These are phyloP conservation scores for Drosophila trichaetosa DNA, from an alignment of 2,888 invertebrate species.

Conservation along the genomic window DNA sequence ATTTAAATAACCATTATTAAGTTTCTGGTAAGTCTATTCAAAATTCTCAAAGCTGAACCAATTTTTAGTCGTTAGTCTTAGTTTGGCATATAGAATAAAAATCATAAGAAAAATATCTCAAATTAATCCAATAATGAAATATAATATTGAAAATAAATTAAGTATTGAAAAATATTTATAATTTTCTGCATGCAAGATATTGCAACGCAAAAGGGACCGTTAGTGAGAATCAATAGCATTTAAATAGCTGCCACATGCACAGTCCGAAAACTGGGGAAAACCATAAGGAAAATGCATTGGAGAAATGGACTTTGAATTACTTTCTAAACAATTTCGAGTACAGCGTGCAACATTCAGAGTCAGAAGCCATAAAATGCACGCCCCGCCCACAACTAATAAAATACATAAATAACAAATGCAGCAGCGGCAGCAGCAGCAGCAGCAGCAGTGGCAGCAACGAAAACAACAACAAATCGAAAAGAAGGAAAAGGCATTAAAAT, in stretches of 20 bases:
- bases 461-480: conserved; percentile 28
- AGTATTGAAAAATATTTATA: too few relatives aligned
- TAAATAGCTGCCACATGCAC: conserved; percentile 3
- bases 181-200: not conserved
- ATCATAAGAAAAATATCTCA: too few relatives aligned
- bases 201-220: not conserved
- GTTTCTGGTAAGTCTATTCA: not conserved
- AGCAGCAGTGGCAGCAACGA: conserved; percentile 11
- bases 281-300: conserved; percentile 13
- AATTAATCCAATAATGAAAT: too few relatives aligned
- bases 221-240: not conserved
- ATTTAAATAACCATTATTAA: not conserved
- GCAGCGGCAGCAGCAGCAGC: conserved; percentile 18
- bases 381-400: conserved; percentile 68
- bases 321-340: conserved; percentile 60
- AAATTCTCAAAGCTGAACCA: too few relatives aligned
- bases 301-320: conserved; percentile 52
- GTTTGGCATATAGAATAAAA: too few relatives aligned
- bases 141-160: too few relatives aligned
- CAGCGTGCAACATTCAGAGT: conserved; percentile 15
- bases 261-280: not conserved
- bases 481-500: conserved; percentile 62
- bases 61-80: too few relatives aligned
- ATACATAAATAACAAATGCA: conserved; percentile 62
- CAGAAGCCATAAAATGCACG: conserved; percentile 48